Conservation (phyloP, 2,888 invertebrate genomes). For the Coleophora flavipennella region DNA sequence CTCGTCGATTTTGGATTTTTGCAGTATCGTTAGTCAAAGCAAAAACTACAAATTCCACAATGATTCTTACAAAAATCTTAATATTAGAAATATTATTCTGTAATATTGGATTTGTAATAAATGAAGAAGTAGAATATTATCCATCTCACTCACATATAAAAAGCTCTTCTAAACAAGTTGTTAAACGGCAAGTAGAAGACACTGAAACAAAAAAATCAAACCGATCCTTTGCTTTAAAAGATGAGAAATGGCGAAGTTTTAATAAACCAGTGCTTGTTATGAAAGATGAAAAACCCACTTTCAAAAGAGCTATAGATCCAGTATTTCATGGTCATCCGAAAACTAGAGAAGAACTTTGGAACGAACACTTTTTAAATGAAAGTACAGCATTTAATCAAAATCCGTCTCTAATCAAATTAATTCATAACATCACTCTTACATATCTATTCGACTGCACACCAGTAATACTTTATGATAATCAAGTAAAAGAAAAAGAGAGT, state of each 20-base stretch:
- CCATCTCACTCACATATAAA: constrained; percentile 30
- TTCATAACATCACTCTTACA: constrained; percentile 72
- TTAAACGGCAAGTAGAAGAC: constrained; percentile 2
- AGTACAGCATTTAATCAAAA: constrained; percentile 57
- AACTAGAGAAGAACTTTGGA: constrained; percentile 69
- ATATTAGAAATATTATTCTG: background rate
- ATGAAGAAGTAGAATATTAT: constrained; percentile 44
- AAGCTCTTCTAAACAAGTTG: background rate
- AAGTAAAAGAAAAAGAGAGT: constrained; percentile 68
- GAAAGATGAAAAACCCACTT: constrained; percentile 5
- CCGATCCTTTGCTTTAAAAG: background rate
- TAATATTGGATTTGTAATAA: constrained; percentile 13
- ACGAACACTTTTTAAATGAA: constrained; percentile 58
- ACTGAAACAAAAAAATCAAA: background rate
- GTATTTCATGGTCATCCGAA: constrained; percentile 73
- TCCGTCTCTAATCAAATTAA: constrained; percentile 72
- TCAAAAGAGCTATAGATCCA: constrained; percentile 56
- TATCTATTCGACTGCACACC: constrained; percentile 78
- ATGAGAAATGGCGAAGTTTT: constrained; percentile 15
- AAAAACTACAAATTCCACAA: background rate
- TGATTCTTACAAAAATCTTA: constrained; percentile 6
- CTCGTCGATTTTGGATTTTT: background rate
- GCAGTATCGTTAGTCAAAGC: constrained; percentile 1
- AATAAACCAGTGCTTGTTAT: constrained; percentile 3
- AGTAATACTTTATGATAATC: constrained; percentile 77